Percentiles rank a stretch among this genome's conserved stretches.
Evolutionary conservation across 2,888 invertebrate genomes (phyloP).

Genomic region (Agrochola lota): DNA sequence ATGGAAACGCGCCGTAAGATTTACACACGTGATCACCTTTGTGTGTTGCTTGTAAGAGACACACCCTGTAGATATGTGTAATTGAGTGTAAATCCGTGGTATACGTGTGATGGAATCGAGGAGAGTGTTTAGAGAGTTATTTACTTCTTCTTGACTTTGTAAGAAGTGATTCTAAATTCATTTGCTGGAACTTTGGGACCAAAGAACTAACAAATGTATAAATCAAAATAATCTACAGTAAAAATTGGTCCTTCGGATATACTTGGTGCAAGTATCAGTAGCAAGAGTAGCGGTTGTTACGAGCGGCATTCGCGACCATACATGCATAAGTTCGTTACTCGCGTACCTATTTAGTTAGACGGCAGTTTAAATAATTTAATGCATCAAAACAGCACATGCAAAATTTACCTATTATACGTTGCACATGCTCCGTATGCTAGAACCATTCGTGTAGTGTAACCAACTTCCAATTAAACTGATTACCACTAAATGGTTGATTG

Average conservation of each 20-base stretch:
- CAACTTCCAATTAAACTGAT: neutral
- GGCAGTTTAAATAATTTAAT: neutral
- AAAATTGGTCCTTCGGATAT: neutral
- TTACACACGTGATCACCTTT: constrained; percentile 37
- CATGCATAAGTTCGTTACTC: neutral
- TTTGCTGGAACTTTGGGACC: neutral
- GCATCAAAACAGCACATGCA: neutral
- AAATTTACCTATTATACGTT: neutral
- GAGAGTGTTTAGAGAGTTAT: neutral
- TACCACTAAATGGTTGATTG: neutral
- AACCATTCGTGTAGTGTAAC: neutral
- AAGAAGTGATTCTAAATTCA: neutral
- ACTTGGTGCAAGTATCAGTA: neutral
- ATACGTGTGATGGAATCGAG: neutral
- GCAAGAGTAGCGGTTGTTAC: neutral
- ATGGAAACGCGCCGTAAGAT: constrained; percentile 27
- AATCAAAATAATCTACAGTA: neutral
- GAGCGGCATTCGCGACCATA: neutral
- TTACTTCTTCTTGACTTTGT: neutral
- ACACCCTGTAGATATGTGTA: neutral
- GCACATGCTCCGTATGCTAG: neutral
- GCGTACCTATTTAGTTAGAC: neutral
- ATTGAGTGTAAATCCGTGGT: neutral
- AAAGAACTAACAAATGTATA: neutral
- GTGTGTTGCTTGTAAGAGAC: constrained; percentile 3